Conservation (phyloP, 53 echinoderm and acorn worm genomes). For the Echinometra lucunter region DNA sequence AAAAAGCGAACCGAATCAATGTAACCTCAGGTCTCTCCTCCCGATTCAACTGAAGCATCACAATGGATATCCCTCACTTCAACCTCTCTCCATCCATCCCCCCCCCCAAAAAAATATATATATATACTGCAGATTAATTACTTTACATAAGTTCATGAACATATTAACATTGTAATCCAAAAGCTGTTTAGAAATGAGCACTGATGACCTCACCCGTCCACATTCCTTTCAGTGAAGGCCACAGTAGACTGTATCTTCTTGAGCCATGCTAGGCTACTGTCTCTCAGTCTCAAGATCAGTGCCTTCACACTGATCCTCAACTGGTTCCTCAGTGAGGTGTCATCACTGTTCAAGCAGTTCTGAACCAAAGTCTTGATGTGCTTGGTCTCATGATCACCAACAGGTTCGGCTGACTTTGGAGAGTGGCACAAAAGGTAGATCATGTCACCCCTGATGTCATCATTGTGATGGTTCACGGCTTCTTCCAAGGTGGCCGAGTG, state of each 20-base stretch:
- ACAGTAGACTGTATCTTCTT: slow-evolving; percentile 67
- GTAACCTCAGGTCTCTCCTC: too few relatives aligned
- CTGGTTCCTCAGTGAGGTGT: slow-evolving; percentile 82
- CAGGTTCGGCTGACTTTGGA: slow-evolving; percentile 80
- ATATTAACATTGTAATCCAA: too few relatives aligned
- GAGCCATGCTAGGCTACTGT: slow-evolving; percentile 75
- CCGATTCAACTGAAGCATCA: neutral
- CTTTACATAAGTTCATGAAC: neutral
- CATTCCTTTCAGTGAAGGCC: neutral
- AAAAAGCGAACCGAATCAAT: too few relatives aligned
- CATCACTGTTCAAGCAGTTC: slow-evolving; percentile 84
- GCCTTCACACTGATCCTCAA: slow-evolving; percentile 75
- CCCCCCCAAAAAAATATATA: too few relatives aligned
- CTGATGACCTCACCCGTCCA: slow-evolving; percentile 1
- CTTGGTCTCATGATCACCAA: slow-evolving; percentile 63
- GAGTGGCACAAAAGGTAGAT: slow-evolving; percentile 81
- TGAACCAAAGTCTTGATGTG: slow-evolving; percentile 75
- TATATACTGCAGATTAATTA: too few relatives aligned
- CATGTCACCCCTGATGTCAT: slow-evolving; percentile 81
- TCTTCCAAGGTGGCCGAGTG: slow-evolving; percentile 68
- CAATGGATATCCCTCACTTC: too few relatives aligned
- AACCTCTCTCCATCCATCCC: too few relatives aligned
- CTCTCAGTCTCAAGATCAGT: slow-evolving; percentile 76
- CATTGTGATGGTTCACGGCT: slow-evolving; percentile 79
- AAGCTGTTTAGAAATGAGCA: neutral